Evolutionary conservation across 2,888 invertebrate species (phyloP).

Genomic region (Agriopis marginaria): DNA sequence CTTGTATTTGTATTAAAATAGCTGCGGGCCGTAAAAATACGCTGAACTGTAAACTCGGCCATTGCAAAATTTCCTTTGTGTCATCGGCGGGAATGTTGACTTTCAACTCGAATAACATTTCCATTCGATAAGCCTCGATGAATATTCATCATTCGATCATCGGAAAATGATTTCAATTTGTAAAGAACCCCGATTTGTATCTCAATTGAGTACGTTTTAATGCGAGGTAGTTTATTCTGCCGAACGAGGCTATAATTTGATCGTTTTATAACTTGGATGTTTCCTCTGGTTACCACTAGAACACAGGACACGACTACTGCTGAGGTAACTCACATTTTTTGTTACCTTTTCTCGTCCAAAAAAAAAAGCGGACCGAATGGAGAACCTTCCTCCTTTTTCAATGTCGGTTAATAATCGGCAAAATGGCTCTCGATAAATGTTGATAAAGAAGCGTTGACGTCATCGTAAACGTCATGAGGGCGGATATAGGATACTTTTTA

Average conservation of each 20-base stretch:
- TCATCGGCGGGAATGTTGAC: constrained; percentile 15
- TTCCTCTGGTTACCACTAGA: too few species aligned
- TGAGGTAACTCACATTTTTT: too few species aligned
- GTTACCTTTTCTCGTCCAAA: too few species aligned
- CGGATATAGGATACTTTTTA: too few species aligned
- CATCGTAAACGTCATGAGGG: not conserved
- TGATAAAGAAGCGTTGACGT: too few species aligned
- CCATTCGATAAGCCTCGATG: constrained; percentile 19
- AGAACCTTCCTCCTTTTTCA: too few species aligned
- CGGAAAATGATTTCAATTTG: constrained; percentile 25
- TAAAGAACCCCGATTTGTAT: constrained; percentile 3
- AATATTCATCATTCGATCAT: constrained; percentile 40
- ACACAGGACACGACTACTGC: too few species aligned
- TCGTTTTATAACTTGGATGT: too few species aligned
- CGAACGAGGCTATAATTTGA: too few species aligned
- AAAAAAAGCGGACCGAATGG: too few species aligned
- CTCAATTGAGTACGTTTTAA: not conserved
- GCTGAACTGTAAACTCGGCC: constrained; percentile 1
- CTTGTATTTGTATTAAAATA: constrained; percentile 8
- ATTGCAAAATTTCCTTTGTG: constrained; percentile 22
- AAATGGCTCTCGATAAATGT: too few species aligned
- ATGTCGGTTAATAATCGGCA: too few species aligned
- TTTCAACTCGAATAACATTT: constrained; percentile 17
- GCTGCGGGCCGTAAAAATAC: constrained; percentile 1
- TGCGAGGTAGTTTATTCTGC: not conserved